Conservation (phyloP, 2,113 vertebrate genomes). For the Rhineura floridana region DNA sequence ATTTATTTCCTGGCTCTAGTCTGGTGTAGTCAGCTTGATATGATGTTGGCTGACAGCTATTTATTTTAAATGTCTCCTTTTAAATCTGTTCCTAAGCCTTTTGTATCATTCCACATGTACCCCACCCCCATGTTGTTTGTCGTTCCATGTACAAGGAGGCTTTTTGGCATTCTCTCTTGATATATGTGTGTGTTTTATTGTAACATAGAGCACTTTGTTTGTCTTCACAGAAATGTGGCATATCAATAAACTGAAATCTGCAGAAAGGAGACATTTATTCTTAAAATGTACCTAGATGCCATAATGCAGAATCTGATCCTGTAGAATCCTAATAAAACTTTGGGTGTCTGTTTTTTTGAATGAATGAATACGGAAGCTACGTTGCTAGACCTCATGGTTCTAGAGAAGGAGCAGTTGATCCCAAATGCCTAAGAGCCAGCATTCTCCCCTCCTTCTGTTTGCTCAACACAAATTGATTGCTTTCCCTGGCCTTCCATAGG, state of each 20-base stretch:
- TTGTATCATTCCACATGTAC: too few species aligned
- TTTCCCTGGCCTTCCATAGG: too few species aligned
- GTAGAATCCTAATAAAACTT: neutral
- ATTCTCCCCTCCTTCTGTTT: too few species aligned
- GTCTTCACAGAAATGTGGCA: neutral
- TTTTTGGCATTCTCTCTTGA: neutral
- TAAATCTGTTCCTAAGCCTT: neutral
- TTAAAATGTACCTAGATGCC: neutral
- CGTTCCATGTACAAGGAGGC: neutral
- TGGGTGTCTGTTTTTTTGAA: neutral
- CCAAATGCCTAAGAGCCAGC: neutral
- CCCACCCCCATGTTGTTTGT: neutral
- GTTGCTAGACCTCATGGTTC: neutral
- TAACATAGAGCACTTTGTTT: neutral
- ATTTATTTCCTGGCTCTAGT: conserved; percentile 13
- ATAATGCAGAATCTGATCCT: neutral
- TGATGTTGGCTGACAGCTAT: neutral
- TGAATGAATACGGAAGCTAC: neutral
- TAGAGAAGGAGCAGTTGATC: neutral
- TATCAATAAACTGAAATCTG: neutral
- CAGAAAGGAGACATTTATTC: neutral
- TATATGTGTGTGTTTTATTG: neutral
- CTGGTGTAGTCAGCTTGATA: neutral
- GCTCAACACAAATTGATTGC: neutral
- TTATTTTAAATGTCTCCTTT: neutral